Conservation (phyloP, 2,113 vertebrate genomes). For the Arizona elegans region DNA sequence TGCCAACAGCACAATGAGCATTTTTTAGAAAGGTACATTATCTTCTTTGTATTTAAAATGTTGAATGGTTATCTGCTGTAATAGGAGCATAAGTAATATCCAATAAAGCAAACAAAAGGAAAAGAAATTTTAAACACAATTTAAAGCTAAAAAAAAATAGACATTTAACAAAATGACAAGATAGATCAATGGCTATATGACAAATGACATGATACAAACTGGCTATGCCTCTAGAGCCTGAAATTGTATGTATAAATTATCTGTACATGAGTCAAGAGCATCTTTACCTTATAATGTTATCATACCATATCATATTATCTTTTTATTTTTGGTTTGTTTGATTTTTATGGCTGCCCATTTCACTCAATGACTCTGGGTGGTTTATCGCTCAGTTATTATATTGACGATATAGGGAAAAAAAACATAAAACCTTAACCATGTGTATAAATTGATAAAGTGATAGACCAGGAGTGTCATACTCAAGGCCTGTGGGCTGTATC, state of each 20-base stretch:
- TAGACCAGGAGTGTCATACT: too few species aligned
- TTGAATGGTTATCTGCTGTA: constrained; percentile 35
- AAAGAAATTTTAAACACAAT: constrained; percentile 34
- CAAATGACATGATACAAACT: not conserved
- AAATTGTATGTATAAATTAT: constrained; percentile 49
- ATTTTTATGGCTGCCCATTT: too few species aligned
- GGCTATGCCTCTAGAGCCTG: constrained; percentile 43
- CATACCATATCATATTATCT: too few species aligned
- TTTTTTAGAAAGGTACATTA: constrained; percentile 17
- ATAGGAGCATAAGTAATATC: constrained; percentile 51
- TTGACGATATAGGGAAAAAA: constrained; percentile 26
- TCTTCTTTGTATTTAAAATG: constrained; percentile 44
- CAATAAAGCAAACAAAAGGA: constrained; percentile 40
- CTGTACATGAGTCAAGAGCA: constrained; percentile 39
- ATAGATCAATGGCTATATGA: constrained; percentile 23
- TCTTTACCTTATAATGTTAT: not conserved
- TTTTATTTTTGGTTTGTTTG: too few species aligned
- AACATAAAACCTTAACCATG: not conserved
- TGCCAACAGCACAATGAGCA: not conserved
- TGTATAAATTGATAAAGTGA: not conserved
- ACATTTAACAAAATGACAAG: constrained; percentile 25
- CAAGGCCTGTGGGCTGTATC: too few species aligned
- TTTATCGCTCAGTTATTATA: constrained; percentile 39
- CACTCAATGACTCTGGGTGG: too few species aligned
- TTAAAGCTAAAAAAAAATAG: not conserved